These are phyloP conservation scores for Pachypanchax playfairii DNA, from an alignment of 2,113 vertebrate genomes.

Conservation along the genomic window DNA sequence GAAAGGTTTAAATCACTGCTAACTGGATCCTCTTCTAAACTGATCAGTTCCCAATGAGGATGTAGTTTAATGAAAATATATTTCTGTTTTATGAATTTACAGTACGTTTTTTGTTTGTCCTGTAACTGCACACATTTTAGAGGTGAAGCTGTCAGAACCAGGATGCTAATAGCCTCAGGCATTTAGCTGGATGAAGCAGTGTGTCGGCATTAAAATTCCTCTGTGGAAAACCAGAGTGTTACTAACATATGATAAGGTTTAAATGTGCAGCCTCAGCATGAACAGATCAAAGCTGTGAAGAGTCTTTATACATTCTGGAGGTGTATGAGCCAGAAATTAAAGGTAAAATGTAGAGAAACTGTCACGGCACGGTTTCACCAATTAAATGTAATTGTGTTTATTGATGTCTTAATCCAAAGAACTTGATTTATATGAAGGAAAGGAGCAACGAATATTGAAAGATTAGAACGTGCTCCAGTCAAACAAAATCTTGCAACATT, in stretches of 20 bases:
- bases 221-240: constrained; percentile 14
- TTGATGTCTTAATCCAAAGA: constrained; percentile 14
- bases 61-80: too few species aligned
- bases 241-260: constrained; percentile 32
- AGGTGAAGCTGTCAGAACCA: constrained; percentile 13
- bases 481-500: constrained; percentile 8
- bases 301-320: constrained; percentile 36
- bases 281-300: constrained; percentile 47
- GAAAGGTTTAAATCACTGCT: too few species aligned
- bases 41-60: too few species aligned
- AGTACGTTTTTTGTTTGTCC: constrained; percentile 26
- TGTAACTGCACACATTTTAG: constrained; percentile 11
- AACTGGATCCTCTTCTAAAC: too few species aligned
- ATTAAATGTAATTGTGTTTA: constrained; percentile 22
- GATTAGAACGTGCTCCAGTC: constrained; percentile 19
- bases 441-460: constrained; percentile 2
- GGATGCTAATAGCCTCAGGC: constrained; percentile 10
- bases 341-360: constrained; percentile 24
- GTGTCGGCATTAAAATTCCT: constrained; percentile 35
- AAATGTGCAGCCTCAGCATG: constrained; percentile 52
- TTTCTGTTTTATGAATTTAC: too few species aligned
- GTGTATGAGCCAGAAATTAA: constrained; percentile 23
- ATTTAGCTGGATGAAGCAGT: background rate
- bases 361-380: constrained; percentile 15
- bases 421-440: constrained; percentile 25